Evolutionary conservation across 2,113 vertebrate species (phyloP).

Genomic region (Neodontobutis hainanensis): DNA sequence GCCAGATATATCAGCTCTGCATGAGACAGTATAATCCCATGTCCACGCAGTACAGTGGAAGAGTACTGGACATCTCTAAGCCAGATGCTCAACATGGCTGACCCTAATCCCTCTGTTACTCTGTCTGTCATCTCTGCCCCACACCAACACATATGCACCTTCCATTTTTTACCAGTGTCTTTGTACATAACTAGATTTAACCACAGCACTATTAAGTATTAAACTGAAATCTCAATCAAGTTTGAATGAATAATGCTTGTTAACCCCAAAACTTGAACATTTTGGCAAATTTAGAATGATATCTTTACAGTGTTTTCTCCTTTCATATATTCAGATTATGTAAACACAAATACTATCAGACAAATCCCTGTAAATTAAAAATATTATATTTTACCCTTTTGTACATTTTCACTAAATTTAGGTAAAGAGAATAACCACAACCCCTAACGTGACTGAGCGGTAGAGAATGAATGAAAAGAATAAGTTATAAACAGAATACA

Average conservation of each 20-base stretch:
- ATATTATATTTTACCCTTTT: too few species aligned
- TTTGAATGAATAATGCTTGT: too few species aligned
- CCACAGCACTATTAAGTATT: conserved; percentile 42
- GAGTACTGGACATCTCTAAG: conserved; percentile 58
- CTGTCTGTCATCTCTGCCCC: conserved; percentile 47
- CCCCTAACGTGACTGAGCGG: too few species aligned
- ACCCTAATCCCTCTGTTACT: conserved; percentile 76
- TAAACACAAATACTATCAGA: too few species aligned
- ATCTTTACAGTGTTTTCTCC: too few species aligned
- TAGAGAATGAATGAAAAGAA: too few species aligned
- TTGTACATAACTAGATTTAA: conserved; percentile 65
- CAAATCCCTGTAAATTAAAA: too few species aligned
- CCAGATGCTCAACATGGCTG: conserved; percentile 77
- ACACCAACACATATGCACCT: conserved; percentile 34
- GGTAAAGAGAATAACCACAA: too few species aligned
- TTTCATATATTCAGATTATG: too few species aligned
- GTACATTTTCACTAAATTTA: too few species aligned
- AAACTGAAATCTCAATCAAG: too few species aligned
- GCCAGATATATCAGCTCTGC: conserved; percentile 25
- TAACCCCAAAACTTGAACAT: conserved; percentile 41
- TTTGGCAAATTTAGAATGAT: too few species aligned
- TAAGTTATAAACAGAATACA: neutral
- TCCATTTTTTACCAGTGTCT: conserved; percentile 20
- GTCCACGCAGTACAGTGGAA: conserved; percentile 36
- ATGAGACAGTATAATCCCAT: conserved; percentile 57